Evolutionary conservation across 1,140 invertebrate genomes (phyloP).

Genomic region (Liolophura sinensis): DNA sequence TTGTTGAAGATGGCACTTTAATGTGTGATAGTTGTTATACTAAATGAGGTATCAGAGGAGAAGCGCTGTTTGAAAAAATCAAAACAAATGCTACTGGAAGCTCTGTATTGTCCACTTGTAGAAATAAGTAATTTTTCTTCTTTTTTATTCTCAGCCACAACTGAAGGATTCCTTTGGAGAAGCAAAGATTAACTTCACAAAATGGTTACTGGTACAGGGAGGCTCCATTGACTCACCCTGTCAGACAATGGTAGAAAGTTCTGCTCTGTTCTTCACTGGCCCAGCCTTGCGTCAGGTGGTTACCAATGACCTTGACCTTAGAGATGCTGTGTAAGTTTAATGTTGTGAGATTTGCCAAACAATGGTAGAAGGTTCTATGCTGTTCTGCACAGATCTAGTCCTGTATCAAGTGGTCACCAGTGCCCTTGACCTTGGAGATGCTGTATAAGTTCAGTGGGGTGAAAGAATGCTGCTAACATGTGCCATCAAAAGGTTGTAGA

Average conservation of each 20-base stretch:
- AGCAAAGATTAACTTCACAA: slow-evolving; percentile 30
- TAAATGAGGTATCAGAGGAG: neutral
- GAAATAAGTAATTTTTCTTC: too few species aligned
- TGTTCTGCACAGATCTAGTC: slow-evolving; percentile 51
- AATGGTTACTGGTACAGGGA: slow-evolving; percentile 52
- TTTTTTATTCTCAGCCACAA: slow-evolving; percentile 40
- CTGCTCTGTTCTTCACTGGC: slow-evolving; percentile 51
- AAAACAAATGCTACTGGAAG: too few species aligned
- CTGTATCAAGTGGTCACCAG: slow-evolving; percentile 45
- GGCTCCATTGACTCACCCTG: slow-evolving; percentile 46
- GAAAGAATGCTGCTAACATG: too few species aligned
- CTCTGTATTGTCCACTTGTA: too few species aligned
- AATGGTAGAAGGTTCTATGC: slow-evolving; percentile 43
- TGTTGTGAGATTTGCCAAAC: slow-evolving; percentile 15
- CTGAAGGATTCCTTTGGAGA: slow-evolving; percentile 54
- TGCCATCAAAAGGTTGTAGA: neutral
- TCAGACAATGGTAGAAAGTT: slow-evolving; percentile 41
- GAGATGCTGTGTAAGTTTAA: slow-evolving; percentile 48
- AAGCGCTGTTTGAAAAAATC: too few species aligned
- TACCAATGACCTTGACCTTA: slow-evolving; percentile 53
- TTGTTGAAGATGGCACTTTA: neutral
- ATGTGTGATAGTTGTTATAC: neutral
- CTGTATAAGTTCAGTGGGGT: slow-evolving; percentile 48
- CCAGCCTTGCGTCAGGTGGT: slow-evolving; percentile 45
- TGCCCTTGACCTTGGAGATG: slow-evolving; percentile 55